Evolutionary conservation across 2,888 invertebrate species (phyloP), one percentile per base, ranked within the genome.

Genomic region (Ethmia dodecea): DNA sequence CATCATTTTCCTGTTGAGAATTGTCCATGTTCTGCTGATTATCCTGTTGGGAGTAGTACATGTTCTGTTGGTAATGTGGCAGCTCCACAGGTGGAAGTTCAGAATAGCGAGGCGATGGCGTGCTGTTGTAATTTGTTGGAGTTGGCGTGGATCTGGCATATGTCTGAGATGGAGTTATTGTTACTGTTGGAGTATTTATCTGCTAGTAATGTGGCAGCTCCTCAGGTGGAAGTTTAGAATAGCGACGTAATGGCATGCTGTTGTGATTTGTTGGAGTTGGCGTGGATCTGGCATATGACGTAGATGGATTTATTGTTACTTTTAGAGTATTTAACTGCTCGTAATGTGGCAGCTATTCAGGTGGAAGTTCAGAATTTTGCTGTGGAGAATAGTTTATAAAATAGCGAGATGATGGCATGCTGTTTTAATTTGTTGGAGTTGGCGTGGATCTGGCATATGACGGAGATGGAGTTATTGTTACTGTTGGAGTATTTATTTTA

Each of bases 401-500:
- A 38, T 45, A 40, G 14, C 38, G 31, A 35, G 40, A 38, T 33
- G 43, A 40, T 40, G 43, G 43, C 29, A 37, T 40, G 40, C 34
- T 33, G 37, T 25, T 43, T 39, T 37, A 40, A 43, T 25, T 38
- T 38, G 40, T 40, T 37, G 36, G 22, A 29, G 41, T 39, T 37
- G 36, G 22, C 30, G 41, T 39, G 32, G 41, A 38, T 35, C 30
- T 40, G 40, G 38, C 24, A 36, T 33, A 28, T 36, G 40, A 35
- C 29, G 35, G 36, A 33, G 44, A 38, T 38, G 38, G 36, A 38
- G 33, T 41, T 40, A 39, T 43, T 27, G 32, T 29, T 27, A 40
- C 28, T 29, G 28, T 30, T 27, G 37, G 32, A 37, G 31, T n/a
- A 43, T 49, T 47, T 37, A 48, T 52, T 49, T 54, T 47, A 25